These are phyloP conservation scores for Sus scrofa DNA, from an alignment of 2,113 vertebrate genomes.

Conservation along the genomic window T2T-Sscrofa CM000826.6:19462001-19462500, in stretches of 20 bases:
- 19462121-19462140: rapidly evolving
- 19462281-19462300: background rate
- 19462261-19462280: background rate
- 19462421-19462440: background rate
- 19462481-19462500: background rate
- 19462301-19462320: rapidly evolving
- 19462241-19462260: background rate
- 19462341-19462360: background rate
- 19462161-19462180: background rate
- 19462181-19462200: background rate
- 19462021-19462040: background rate
- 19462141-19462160: background rate
- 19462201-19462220: background rate
- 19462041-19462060: background rate
- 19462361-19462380: background rate
- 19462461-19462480: background rate
- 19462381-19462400: background rate
- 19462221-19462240: background rate
- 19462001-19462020: background rate
- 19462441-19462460: background rate
- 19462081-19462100: background rate
- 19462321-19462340: background rate
- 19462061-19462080: background rate
- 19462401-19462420: background rate
- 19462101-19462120: background rate